These are phyloP conservation scores for Cavia aperea DNA, from an alignment of 2,113 vertebrate species.

Conservation along the genomic window DNA sequence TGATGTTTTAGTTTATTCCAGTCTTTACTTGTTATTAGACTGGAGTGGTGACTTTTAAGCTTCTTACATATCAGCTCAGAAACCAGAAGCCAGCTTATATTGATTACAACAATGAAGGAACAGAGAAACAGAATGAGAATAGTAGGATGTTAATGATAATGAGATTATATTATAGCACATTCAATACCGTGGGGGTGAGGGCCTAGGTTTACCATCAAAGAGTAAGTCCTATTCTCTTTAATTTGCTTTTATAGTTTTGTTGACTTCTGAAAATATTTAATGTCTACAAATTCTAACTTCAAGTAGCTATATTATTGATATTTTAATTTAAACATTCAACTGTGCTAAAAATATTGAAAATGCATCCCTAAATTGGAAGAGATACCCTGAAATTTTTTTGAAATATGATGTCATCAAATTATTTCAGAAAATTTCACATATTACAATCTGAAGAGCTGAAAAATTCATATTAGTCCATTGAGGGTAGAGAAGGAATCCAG, in stretches of 20 bases:
- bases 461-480: neutral
- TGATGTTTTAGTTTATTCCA: neutral
- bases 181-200: neutral
- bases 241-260: neutral
- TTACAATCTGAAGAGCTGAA: neutral
- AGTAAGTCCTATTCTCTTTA: neutral
- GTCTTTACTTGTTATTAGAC: neutral
- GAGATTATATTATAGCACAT: neutral
- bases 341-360: neutral
- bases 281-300: slow-evolving; percentile 1
- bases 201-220: neutral
- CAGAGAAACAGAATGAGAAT: neutral
- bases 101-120: neutral
- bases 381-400: neutral
- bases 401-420: neutral
- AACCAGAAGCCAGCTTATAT: neutral
- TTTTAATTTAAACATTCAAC: slow-evolving; percentile 9
- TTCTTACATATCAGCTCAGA: neutral
- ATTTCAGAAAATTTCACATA: neutral
- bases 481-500: neutral
- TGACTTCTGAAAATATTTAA: slow-evolving; percentile 11
- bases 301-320: neutral
- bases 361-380: neutral
- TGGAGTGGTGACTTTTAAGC: neutral
- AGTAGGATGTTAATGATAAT: neutral